Base-by-base conservation (phyloP, 2,113 vertebrate genomes). In the Atractosteus spatula region DNA sequence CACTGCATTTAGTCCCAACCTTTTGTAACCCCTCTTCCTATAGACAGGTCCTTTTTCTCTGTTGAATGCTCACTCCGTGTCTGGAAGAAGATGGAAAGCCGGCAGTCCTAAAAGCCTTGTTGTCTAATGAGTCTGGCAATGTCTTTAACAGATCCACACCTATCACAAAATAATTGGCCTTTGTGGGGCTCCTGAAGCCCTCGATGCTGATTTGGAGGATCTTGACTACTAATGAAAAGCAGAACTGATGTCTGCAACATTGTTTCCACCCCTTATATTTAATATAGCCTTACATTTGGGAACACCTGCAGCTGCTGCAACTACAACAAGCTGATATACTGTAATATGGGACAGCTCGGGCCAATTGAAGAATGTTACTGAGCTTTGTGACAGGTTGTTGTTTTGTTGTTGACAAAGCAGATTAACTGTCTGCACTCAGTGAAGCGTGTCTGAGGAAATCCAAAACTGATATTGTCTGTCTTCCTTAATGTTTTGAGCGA, bases 211-310 rank as follows among this genome's bases (percentile, higher is more conserved):
- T 92, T 90, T 89, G 86, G 91, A 91, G 86, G 89, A 93, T 92
- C 91, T 89, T 75, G 84, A 82, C 87, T 80, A 91, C 89, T 94
- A 94, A 93, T 91, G 92, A 91, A 93, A 93, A 92, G 86, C 91
- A 93, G 91, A 67, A 88, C 88, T 45, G 86, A 80, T 80, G 85
- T 86, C 89, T 87, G 89, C 90, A 91, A 92, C 90, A 92, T 88
- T 82, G 75, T 87, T 87, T 87, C 87, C 86, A 91, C 90, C 91
- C 29, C 88, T 92, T 92, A 89, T 86, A 86, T 87, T 89, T 89
- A 87, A 90, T 90, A 90, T 17, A 65, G 62, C 89, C 91, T 93
- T 92, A 91, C 93, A 91, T 92, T 91, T 89, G 84, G 79, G 85
- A 89, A 89, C 92, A 94, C 91, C 92, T 92, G 92, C 89, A 89